Evolutionary conservation across 2,113 vertebrate genomes (phyloP).

Genomic region (Polypterus bichir): DNA sequence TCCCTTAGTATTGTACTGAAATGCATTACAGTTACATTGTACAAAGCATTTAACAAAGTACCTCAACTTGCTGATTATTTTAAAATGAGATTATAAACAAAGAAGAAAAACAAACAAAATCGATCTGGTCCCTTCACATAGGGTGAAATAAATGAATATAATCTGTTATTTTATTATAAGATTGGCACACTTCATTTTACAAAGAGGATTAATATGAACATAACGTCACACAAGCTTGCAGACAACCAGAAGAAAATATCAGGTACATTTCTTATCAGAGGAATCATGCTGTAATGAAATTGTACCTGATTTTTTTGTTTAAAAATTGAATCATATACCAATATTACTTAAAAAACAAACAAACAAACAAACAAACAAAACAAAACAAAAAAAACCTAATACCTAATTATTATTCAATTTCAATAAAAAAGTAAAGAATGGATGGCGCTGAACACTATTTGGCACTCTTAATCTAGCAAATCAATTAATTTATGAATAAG

Average conservation of each 20-base stretch:
- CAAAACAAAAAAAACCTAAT: conserved; percentile 81
- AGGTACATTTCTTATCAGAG: conserved; percentile 90
- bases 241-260: conserved; percentile 93
- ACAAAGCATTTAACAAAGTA: conserved; percentile 99
- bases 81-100: conserved; percentile 97
- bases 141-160: conserved; percentile 81
- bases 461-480: conserved; percentile 74
- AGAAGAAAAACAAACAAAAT: conserved; percentile 35
- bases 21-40: conserved; percentile 99
- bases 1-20: conserved; percentile 98
- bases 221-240: conserved; percentile 96
- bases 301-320: conserved; percentile 55
- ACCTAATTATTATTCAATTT: conserved; percentile 82
- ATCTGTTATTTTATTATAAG: conserved; percentile 78
- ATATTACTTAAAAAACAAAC: no score
- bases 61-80: conserved; percentile 95
- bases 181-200: conserved; percentile 86
- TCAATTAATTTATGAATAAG: conserved; percentile 56
- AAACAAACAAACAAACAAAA: no score
- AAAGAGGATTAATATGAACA: conserved; percentile 93
- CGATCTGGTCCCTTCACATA: conserved; percentile 76
- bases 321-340: no score
- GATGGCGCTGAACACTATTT: conserved; percentile 82
- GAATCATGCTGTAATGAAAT: conserved; percentile 97
- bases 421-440: conserved; percentile 90